Conservation (phyloP, 2,888 invertebrate species). For the Mechanitis mazaeus region DNA sequence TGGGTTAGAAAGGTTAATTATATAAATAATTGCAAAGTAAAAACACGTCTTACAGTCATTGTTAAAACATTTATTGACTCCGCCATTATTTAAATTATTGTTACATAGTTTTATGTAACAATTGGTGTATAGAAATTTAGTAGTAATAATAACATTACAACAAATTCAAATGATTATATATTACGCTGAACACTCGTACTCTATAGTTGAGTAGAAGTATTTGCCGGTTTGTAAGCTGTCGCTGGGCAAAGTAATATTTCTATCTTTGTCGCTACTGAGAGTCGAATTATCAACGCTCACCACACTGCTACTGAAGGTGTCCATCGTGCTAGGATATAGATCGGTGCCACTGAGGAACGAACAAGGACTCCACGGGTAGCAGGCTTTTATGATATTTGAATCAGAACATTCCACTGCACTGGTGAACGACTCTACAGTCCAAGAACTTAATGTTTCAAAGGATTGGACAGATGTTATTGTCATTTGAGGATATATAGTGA, state of each 20-base stretch:
- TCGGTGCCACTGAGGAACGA: constrained; percentile 33
- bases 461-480: not conserved
- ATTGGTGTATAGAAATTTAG: too few species aligned
- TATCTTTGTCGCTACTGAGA: constrained; percentile 7
- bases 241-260: too few species aligned
- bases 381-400: constrained; percentile 28
- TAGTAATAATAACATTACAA: too few species aligned
- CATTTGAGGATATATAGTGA: not conserved
- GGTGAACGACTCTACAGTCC: constrained; percentile 44
- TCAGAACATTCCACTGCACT: constrained; percentile 28
- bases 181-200: too few species aligned
- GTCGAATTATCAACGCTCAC: not conserved
- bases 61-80: not conserved
- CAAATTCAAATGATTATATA: too few species aligned
- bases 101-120: too few species aligned
- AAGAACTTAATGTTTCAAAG: constrained; percentile 36
- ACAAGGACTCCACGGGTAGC: constrained; percentile 44
- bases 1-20: constrained; percentile 6
- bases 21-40: not conserved
- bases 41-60: not conserved
- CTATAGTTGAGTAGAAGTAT: too few species aligned
- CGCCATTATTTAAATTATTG: too few species aligned
- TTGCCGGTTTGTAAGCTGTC: too few species aligned
- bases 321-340: constrained; percentile 43
- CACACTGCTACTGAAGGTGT: constrained; percentile 20